A percentile compares a stretch with the other conserved stretches of the same genome.
Evolutionary conservation across 2,888 invertebrate genomes (phyloP).

Genomic region (Spisula subtruncata): DNA sequence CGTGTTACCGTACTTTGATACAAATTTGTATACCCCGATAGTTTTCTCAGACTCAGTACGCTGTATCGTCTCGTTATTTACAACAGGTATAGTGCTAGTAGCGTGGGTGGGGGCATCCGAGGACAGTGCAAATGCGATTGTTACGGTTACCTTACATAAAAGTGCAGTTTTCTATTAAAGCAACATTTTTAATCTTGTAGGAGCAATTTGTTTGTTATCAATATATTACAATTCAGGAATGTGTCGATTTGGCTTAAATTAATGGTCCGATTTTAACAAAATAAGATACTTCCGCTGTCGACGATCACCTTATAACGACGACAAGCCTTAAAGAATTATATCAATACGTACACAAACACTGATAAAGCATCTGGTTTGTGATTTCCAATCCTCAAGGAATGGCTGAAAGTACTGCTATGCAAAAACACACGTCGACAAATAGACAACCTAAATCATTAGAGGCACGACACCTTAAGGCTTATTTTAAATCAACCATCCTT

Average conservation of each 20-base stretch:
- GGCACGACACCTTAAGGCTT: too few relatives aligned
- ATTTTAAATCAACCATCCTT: too few relatives aligned
- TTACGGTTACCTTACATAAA: neutral
- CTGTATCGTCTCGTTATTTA: neutral
- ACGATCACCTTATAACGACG: neutral
- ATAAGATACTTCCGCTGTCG: neutral
- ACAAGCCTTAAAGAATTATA: neutral
- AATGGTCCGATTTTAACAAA: neutral
- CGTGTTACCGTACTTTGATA: neutral
- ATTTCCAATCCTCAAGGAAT: too few relatives aligned
- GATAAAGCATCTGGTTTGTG: too few relatives aligned
- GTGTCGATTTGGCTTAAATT: neutral
- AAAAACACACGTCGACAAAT: too few relatives aligned
- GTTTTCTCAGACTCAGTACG: neutral
- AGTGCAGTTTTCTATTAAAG: neutral
- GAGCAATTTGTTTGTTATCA: neutral
- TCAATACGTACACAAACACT: too few relatives aligned
- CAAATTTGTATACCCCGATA: neutral
- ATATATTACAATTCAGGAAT: neutral
- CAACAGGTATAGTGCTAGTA: neutral
- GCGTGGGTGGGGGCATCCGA: constrained; percentile 9
- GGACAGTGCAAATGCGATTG: neutral
- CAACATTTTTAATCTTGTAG: neutral
- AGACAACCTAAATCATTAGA: too few relatives aligned
- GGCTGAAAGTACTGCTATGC: too few relatives aligned